These are phyloP conservation scores for Condylura cristata DNA, from an alignment of 2,113 vertebrate genomes.

Conservation along the genomic window DNA sequence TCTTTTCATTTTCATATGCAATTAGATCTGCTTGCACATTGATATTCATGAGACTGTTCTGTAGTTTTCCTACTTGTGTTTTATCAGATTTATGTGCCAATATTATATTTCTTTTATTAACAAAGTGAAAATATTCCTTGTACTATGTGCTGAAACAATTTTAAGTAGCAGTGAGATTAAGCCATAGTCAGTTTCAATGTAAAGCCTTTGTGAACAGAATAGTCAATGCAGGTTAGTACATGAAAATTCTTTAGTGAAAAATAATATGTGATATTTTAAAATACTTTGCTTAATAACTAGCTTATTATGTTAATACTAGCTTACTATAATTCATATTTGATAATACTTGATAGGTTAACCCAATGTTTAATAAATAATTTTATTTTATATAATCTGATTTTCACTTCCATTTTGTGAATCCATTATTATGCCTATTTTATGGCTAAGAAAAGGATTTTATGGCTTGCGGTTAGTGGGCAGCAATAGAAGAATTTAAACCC, in stretches of 20 bases:
- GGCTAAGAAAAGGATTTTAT: not conserved
- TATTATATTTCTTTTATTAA: not conserved
- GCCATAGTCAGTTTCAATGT: not conserved
- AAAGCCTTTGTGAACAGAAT: not conserved
- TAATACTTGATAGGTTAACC: not conserved
- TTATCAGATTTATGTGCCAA: not conserved
- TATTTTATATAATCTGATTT: not conserved
- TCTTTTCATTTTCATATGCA: not conserved
- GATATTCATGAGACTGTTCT: not conserved
- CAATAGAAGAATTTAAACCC: not conserved
- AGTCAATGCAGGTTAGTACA: not conserved
- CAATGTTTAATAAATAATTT: not conserved
- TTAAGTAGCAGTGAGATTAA: not conserved
- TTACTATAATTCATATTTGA: slow-evolving; percentile 7
- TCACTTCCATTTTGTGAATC: not conserved
- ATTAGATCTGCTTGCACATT: not conserved
- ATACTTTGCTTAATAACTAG: not conserved
- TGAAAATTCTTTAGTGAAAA: not conserved
- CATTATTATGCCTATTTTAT: not conserved
- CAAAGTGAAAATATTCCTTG: slow-evolving; percentile 15
- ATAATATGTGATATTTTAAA: not conserved
- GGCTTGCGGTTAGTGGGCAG: not conserved
- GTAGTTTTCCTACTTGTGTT: not conserved
- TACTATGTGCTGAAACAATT: not conserved
- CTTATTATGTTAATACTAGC: not conserved